Evolutionary conservation across 2,888 invertebrate species (phyloP).

Genomic region (Megamerina dolium): DNA sequence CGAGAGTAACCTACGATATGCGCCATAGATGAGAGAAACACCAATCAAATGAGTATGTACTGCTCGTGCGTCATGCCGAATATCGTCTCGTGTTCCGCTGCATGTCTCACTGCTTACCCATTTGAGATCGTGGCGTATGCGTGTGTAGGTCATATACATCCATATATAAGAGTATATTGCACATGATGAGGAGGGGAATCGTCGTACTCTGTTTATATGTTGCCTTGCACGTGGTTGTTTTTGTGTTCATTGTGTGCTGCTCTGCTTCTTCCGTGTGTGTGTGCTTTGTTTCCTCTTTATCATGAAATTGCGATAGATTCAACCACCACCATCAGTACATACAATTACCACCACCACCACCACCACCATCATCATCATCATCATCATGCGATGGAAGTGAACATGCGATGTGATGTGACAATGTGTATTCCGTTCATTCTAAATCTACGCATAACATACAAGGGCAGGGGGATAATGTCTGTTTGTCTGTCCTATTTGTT

Average conservation of each 20-base stretch:
- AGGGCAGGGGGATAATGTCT: slow-evolving; percentile 10
- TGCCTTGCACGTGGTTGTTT: too few species aligned
- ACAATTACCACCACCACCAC: slow-evolving; percentile 23
- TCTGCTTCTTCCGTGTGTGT: slow-evolving; percentile 14
- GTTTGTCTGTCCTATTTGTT: slow-evolving; percentile 1
- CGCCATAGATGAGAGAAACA: too few species aligned
- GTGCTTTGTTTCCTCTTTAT: slow-evolving; percentile 36
- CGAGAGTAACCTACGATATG: too few species aligned
- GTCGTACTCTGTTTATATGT: too few species aligned
- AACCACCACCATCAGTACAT: slow-evolving; percentile 13
- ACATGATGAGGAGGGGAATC: too few species aligned
- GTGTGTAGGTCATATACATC: slow-evolving; percentile 4
- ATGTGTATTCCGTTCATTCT: too few species aligned
- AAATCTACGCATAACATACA: background rate
- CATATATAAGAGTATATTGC: too few species aligned
- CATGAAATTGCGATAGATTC: slow-evolving; percentile 37
- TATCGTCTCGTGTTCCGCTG: slow-evolving; percentile 20
- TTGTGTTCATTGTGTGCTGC: background rate
- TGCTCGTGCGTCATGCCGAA: background rate
- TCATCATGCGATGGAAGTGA: slow-evolving; percentile 1
- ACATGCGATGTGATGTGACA: too few species aligned
- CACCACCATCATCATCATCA: slow-evolving; percentile 23
- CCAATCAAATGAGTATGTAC: too few species aligned
- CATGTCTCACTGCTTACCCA: slow-evolving; percentile 9
- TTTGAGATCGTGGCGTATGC: slow-evolving; percentile 4